Base-by-base conservation (phyloP, 2,888 invertebrate species). In the Desoria tigrina region DNA sequence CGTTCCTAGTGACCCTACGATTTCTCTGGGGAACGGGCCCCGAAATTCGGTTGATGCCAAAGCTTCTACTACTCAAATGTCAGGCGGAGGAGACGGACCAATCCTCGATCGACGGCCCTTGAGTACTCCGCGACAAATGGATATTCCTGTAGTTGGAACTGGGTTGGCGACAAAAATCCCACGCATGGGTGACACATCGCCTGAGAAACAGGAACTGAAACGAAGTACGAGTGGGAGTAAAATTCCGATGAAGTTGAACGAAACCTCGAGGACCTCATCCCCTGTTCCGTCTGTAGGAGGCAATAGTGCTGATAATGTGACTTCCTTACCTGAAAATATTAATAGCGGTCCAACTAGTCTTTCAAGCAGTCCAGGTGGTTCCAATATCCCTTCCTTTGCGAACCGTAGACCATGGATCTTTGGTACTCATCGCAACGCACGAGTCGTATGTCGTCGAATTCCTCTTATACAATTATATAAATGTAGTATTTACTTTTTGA, bases 351-450 rank as follows among this genome's bases (percentile, higher is more conserved):
- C 21, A 9, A 23, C 42, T 57, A 57, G 57, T 57, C 57, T 57
- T 26, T 53, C 54, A 37, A 54, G 23, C n/a, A 51, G 7, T 26
- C 55, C 53, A n/a, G 61, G 39, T n/a, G 45, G 49, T 24, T 66
- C 66, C 4, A 68, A 63, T 65, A 70, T 68, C 27, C 70, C 66
- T n/a, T 56, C 45, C 16, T 54, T 61, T 18, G 32, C 58, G 9
- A 42, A 23, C 16, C 55, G 72, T 14, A 76, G 76, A 64, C 74
- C 75, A 4, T 84, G 84, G 84, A 82, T 84, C 76, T 84, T 84
- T 77, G 84, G 84, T 42, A 80, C 80, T n/a, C 84, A 84, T 73
- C 81, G 80, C 75, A 83, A 84, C 73, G 82, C 82, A 45, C 82
- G 81, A 69, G 84, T 84, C 69, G 81, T 83, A 77, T 76, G 79